Evolutionary conservation across 2,797 vertebrate species (phyloP).

Genomic region (Brotula barbata): DNA sequence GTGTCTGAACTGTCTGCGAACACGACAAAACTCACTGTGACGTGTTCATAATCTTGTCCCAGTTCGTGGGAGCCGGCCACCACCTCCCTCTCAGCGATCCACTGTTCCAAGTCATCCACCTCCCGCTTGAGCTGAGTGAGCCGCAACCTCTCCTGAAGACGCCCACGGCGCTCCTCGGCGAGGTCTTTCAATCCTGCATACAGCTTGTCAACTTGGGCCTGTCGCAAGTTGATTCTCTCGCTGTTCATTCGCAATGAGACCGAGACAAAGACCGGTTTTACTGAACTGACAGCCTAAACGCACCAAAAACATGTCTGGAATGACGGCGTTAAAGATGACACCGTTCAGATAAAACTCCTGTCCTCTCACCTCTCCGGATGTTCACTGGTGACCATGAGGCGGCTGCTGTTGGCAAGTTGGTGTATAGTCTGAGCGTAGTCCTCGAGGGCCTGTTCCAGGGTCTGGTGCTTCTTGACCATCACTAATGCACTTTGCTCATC

Average conservation of each 20-base stretch:
- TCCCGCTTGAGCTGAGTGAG: constrained; percentile 93
- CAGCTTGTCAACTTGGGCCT: constrained; percentile 92
- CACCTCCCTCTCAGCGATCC: constrained; percentile 94
- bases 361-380: constrained; percentile 89
- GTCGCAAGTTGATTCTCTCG: constrained; percentile 86
- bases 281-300: neutral
- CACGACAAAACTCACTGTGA: constrained; percentile 80
- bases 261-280: constrained; percentile 10
- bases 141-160: constrained; percentile 88
- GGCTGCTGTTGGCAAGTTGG: constrained; percentile 88
- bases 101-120: constrained; percentile 95
- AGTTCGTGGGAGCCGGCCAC: constrained; percentile 95
- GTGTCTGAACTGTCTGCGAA: constrained; percentile 34
- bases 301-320: neutral
- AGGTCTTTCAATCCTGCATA: constrained; percentile 92
- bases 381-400: constrained; percentile 86
- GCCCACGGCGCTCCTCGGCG: constrained; percentile 85
- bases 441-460: constrained; percentile 89
- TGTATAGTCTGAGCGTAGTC: constrained; percentile 91
- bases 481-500: constrained; percentile 91
- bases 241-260: constrained; percentile 60
- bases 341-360: neutral
- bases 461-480: constrained; percentile 92
- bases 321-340: neutral
- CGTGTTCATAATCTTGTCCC: constrained; percentile 96